A percentile compares a stretch with the other conserved stretches of the same genome.
Conservation (phyloP, 2,797 vertebrate genomes). For the Sphenodon punctatus region DNA sequence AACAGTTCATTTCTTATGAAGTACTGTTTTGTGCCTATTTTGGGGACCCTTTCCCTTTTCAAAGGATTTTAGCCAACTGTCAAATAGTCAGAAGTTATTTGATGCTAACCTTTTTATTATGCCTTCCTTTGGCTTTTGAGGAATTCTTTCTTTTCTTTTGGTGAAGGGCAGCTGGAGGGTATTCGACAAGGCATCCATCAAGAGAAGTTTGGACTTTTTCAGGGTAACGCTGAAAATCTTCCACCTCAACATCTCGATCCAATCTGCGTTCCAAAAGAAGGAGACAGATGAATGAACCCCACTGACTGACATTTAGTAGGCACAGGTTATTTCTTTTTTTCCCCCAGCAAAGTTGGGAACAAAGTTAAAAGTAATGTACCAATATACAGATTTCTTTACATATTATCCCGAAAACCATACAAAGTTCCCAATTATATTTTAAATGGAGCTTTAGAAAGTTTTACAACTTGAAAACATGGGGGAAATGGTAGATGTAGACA, state of each 20-base stretch:
- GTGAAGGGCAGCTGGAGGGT: constrained; percentile 80
- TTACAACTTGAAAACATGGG: neutral
- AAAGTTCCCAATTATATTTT: neutral
- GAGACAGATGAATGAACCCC: neutral
- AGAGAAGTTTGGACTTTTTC: constrained; percentile 88
- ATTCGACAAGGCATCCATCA: constrained; percentile 90
- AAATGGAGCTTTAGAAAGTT: neutral
- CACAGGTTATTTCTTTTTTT: neutral
- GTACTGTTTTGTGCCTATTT: neutral
- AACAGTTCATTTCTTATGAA: neutral
- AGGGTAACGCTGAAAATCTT: constrained; percentile 94
- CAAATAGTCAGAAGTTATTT: neutral
- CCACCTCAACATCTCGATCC: constrained; percentile 92
- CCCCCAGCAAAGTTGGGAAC: no score
- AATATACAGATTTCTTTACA: neutral
- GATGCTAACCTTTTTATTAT: constrained; percentile 82
- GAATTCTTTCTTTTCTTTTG: constrained; percentile 79
- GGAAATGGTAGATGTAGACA: neutral
- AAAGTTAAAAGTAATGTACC: no score
- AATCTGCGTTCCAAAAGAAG: constrained; percentile 73
- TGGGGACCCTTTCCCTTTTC: neutral
- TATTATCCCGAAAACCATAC: neutral
- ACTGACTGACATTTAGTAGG: neutral
- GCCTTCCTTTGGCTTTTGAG: constrained; percentile 77
- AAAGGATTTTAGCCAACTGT: neutral